Evolutionary conservation across 2,797 vertebrate genomes (phyloP), one percentile per base, ranked within the genome.

Genomic region (Sebastes itinus): DNA sequence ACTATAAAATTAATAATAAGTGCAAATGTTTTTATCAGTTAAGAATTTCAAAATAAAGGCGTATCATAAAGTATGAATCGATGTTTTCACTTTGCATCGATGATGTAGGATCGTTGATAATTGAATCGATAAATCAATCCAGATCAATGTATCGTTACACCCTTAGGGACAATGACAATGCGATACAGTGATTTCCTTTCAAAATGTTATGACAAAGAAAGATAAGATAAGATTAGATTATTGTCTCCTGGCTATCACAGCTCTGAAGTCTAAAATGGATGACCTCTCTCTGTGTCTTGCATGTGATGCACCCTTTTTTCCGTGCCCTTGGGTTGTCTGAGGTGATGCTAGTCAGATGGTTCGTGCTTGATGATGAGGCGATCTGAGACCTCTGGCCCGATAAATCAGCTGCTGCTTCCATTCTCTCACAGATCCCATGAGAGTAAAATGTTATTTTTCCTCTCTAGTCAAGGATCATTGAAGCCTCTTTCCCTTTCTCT

Each of bases 331-430:
- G 73, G 46, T 81, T 80, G 65, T 68, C 28, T 25, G 76, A 88
- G 82, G 66, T 82, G 46, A 80, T 85, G 78, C 63, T 55, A 70
- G 87, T 91, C 83, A 89, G 82, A 77, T 89, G 84, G 60, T 84
- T 32, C 8, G 56, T 75, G 11, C 59, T 49, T 4, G 2, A 35
- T 71, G 52, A 77, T 46, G 46, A 35, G 33, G n/a, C 2, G 8
- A 7, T 54, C 11, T 30, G 33, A 58, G 77, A 90, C 79, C 78
- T 59, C 18, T 80, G 65, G 62, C 72, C 83, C 75, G 35, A 71
- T 79, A 74, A 80, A 85, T 91, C 85, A 91, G 82, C 78, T 82
- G 81, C 77, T 79, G 82, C 76, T 80, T 88, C 73, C 32, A 60
- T 82, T 89, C 77, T 63, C 70, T 75, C 38, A 42, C 22, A 18